Conservation (phyloP, 2,888 invertebrate species). For the Athalia cordata region DNA sequence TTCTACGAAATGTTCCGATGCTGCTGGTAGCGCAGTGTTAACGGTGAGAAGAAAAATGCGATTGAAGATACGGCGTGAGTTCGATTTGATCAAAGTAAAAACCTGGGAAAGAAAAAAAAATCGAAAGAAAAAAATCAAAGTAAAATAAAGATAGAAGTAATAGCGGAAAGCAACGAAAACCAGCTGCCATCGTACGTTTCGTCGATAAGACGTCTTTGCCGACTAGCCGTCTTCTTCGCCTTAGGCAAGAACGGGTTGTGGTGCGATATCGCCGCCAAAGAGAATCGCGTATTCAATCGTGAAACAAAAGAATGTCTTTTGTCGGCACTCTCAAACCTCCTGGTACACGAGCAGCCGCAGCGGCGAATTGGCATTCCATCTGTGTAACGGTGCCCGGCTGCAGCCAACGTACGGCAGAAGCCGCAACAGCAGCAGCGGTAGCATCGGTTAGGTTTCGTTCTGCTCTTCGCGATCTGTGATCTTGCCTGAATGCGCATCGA, state of each 20-base stretch:
- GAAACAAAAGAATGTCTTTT: slow-evolving; percentile 67
- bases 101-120: neutral
- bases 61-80: too few relatives aligned
- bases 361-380: slow-evolving; percentile 66
- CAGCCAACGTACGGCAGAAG: slow-evolving; percentile 5
- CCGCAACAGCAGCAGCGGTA: neutral
- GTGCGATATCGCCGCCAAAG: slow-evolving; percentile 37
- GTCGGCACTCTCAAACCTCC: slow-evolving; percentile 58
- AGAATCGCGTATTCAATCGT: slow-evolving; percentile 66
- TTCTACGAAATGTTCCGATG: too few relatives aligned
- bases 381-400: slow-evolving; percentile 59
- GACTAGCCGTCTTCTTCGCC: neutral
- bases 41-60: too few relatives aligned
- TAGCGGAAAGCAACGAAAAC: too few relatives aligned
- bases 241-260: neutral
- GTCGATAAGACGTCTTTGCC: neutral
- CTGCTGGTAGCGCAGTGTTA: too few relatives aligned
- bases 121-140: neutral
- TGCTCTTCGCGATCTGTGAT: slow-evolving; percentile 22
- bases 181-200: slow-evolving; percentile 1
- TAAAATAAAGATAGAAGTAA: neutral
- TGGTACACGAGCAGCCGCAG: slow-evolving; percentile 45
- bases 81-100: too few relatives aligned
- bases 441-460: slow-evolving; percentile 22
- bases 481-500: slow-evolving; percentile 23